Evolutionary conservation across 2,797 vertebrate genomes (phyloP), one percentile per base, ranked within the genome.

Genomic region (Toxotes lorentzi): DNA sequence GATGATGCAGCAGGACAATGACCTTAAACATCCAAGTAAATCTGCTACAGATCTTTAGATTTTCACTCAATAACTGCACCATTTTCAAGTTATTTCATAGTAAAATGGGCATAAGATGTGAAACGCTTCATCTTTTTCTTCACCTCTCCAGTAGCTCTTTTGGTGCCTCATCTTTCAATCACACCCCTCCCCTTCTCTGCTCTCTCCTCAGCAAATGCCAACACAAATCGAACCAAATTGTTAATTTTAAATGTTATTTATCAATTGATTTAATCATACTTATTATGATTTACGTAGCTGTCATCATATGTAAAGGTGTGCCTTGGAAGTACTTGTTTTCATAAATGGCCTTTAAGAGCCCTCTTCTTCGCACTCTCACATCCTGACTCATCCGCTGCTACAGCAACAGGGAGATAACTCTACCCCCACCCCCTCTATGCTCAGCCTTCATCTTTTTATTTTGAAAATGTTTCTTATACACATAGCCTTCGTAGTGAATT

Each of bases 111-210:
- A 27, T 16, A 41, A 41, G 21, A 13, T 34, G n/a, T 17, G 14
- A 62, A 13, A 62, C 60, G 47, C 60, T 62, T 13, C 40, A 19
- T 9, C 40, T 23, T 73, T 30, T 0, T 63, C 54, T 57, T 76
- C 56, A 61, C 48, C 56, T 61, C 56, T 43, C 47, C 56, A 51
- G 48, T 14, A 50, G 54, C 47, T 43, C 57, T 47, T 35, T 32
- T 67, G 35, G 54, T 43, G 73, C 34, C 64, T 68, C 73, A 61
- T 76, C 47, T 30, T 30, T 40, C 38, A 38, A 32, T 73, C 27
- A 14, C 59, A 43, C 41, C 32, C n/a, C 2, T 57, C 53, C 9
- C 32, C 51, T 30, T 24, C 51, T 56, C 48, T 12, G 1, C 34
- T 54, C 48, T n/a, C n/a, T n/a, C n/a, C n/a, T n/a, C n/a, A n/a